phyloP scores from a whole-genome alignment of 2,888 invertebrate species.

The Agrenia bidenticulata region DNA sequence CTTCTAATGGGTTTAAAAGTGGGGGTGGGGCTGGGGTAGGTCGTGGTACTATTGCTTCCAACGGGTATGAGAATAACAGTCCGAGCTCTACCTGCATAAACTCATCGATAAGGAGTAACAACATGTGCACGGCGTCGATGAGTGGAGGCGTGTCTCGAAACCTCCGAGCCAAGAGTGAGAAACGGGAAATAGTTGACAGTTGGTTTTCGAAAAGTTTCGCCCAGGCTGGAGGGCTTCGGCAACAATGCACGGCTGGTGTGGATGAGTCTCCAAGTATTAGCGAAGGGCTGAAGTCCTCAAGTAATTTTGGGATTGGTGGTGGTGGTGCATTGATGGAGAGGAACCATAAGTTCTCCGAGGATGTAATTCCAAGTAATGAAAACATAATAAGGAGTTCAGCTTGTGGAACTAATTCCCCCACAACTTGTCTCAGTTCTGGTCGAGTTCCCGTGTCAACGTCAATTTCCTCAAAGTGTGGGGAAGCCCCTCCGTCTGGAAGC shows the following conservation, averaged over 20 bases:
- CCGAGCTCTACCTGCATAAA: not conserved
- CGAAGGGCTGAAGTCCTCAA: too few species aligned
- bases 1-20: not conserved
- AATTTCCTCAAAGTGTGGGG: not conserved
- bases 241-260: not conserved
- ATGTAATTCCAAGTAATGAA: too few species aligned
- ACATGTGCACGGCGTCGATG: slow-evolving; percentile 3
- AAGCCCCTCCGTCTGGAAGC: too few species aligned
- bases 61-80: not conserved
- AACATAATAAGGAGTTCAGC: too few species aligned
- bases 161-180: slow-evolving; percentile 43
- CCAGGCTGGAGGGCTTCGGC: slow-evolving; percentile 3
- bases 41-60: not conserved
- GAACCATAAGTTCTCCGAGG: too few species aligned
- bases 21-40: not conserved
- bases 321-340: too few species aligned
- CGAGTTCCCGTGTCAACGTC: slow-evolving; percentile 1
- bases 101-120: not conserved
- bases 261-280: not conserved
- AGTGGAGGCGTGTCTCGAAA: slow-evolving; percentile 33
- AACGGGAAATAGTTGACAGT: slow-evolving; percentile 43
- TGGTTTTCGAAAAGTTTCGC: slow-evolving; percentile 48
- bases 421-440: not conserved
- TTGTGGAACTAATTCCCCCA: not conserved
- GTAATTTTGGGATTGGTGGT: too few species aligned